Evolutionary conservation across 2,888 invertebrate species (phyloP).

Genomic region (Tenodera sinensis): DNA sequence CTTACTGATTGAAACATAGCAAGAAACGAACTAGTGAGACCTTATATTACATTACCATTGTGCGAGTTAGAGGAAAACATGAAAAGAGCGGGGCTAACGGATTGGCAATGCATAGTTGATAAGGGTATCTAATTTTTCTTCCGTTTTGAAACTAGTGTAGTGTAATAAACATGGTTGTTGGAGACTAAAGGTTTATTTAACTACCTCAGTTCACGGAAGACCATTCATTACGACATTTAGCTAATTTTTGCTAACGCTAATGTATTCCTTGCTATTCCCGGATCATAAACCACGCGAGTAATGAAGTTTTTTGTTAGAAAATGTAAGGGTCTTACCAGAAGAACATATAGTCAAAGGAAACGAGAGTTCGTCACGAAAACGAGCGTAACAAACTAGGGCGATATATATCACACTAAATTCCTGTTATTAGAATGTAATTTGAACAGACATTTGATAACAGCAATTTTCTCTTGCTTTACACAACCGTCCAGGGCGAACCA

Average conservation of each 20-base stretch:
- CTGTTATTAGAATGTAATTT: background rate
- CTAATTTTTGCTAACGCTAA: background rate
- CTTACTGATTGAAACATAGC: no score
- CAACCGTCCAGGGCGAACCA: background rate
- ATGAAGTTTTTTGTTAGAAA: background rate
- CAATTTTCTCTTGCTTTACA: background rate
- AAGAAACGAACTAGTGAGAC: no score
- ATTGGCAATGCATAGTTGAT: no score
- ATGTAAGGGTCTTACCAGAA: background rate
- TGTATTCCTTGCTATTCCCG: background rate
- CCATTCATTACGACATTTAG: background rate
- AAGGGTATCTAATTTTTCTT: no score
- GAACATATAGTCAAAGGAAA: background rate
- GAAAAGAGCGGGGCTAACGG: no score
- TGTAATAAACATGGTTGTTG: no score
- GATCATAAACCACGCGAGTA: background rate
- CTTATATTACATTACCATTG: no score
- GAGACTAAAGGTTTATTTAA: no score
- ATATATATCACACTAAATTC: background rate
- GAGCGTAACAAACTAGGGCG: background rate
- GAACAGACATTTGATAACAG: background rate
- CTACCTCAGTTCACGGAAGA: background rate
- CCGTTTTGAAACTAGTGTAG: no score
- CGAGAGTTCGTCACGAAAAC: background rate
- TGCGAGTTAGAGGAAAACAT: no score